phyloP scores from a whole-genome alignment of 2,113 vertebrate species.

The Hypomesus transpacificus region DNA sequence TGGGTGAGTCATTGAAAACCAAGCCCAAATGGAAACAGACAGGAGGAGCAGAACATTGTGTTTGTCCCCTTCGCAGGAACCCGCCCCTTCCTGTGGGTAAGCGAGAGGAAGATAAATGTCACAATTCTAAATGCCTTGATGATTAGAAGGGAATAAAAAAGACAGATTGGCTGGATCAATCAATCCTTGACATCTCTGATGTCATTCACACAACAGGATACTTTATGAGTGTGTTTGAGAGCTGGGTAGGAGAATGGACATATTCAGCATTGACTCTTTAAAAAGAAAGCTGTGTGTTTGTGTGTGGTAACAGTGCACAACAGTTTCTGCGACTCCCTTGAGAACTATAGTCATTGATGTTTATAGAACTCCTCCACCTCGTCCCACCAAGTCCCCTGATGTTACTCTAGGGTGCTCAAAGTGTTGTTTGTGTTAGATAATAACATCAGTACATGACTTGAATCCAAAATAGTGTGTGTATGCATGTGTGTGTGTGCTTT shows the following conservation, averaged over 20 bases:
- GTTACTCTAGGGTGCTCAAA: too few species aligned
- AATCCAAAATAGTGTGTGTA: neutral
- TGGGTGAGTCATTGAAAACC: neutral
- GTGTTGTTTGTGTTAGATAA: too few species aligned
- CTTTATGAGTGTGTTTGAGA: neutral
- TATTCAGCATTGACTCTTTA: too few species aligned
- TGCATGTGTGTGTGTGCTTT: neutral
- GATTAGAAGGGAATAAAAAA: neutral
- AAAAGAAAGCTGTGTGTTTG: too few species aligned
- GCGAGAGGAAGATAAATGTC: slow-evolving; percentile 22
- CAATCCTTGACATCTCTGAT: neutral
- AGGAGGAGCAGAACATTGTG: neutral
- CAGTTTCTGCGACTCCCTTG: too few species aligned
- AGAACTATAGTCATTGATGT: too few species aligned
- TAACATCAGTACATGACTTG: too few species aligned
- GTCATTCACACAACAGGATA: neutral
- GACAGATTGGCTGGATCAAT: neutral
- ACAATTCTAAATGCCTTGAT: neutral
- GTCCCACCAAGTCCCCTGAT: too few species aligned
- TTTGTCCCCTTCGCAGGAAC: slow-evolving; percentile 1
- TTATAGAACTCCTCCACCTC: too few species aligned
- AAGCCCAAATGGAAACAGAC: neutral
- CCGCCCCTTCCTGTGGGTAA: slow-evolving; percentile 12
- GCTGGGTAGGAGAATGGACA: too few species aligned
- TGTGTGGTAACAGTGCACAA: too few species aligned